These are phyloP conservation scores for Cosmopolites sordidus DNA, from an alignment of 2,888 invertebrate species.

Conservation along the genomic window DNA sequence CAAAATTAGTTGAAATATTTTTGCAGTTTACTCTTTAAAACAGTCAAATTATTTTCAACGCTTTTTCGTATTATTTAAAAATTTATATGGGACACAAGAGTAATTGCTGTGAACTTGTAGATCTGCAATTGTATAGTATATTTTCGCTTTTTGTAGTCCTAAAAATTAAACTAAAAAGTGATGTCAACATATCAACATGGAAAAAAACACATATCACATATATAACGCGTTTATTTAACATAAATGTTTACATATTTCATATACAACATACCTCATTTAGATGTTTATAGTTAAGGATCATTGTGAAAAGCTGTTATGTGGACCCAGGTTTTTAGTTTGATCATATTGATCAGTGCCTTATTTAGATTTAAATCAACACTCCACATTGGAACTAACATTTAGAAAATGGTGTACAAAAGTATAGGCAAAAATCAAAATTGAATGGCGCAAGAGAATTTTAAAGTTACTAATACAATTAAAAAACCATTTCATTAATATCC, in stretches of 20 bases:
- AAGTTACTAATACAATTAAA: too few species aligned
- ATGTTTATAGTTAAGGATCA: not conserved
- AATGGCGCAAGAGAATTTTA: not conserved
- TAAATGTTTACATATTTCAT: slow-evolving; percentile 13
- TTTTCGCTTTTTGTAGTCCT: slow-evolving; percentile 10
- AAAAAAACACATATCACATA: slow-evolving; percentile 8
- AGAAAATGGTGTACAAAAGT: slow-evolving; percentile 15
- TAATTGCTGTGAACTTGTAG: slow-evolving; percentile 16
- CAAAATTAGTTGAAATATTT: slow-evolving; percentile 7
- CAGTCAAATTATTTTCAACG: not conserved
- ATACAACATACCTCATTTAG: slow-evolving; percentile 9
- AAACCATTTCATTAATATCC: too few species aligned
- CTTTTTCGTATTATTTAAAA: slow-evolving; percentile 5
- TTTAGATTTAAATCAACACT: slow-evolving; percentile 53
- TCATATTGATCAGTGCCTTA: slow-evolving; percentile 56
- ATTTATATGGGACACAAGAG: slow-evolving; percentile 17
- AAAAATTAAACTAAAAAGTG: slow-evolving; percentile 3
- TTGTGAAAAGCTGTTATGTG: slow-evolving; percentile 24
- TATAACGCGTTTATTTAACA: slow-evolving; percentile 5
- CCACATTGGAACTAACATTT: slow-evolving; percentile 54
- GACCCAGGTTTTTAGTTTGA: slow-evolving; percentile 47
- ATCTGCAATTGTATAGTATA: slow-evolving; percentile 4
- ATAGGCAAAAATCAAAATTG: slow-evolving; percentile 14
- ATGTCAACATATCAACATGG: slow-evolving; percentile 11
- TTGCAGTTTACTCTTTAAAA: slow-evolving; percentile 4